phyloP scores from a whole-genome alignment of 2,888 invertebrate species.

The Scaptomyza cyrtandrae region DNA sequence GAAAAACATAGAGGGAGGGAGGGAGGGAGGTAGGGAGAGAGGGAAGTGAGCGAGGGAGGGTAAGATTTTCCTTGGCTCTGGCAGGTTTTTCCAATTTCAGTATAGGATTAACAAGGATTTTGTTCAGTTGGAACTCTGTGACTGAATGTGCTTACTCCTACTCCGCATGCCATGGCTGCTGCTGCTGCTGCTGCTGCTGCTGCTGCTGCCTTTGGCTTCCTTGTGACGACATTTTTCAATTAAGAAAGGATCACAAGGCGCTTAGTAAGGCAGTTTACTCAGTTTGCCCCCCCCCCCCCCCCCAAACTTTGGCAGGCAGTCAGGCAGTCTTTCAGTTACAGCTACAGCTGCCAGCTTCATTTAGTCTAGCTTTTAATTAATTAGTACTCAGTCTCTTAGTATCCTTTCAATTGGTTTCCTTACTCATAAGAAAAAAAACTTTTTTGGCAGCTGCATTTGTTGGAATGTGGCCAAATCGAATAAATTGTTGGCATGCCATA shows the following conservation, averaged over 20 bases:
- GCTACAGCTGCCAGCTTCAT: constrained; percentile 35
- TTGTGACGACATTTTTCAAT: constrained; percentile 82
- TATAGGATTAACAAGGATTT: constrained; percentile 81
- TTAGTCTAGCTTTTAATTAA: constrained; percentile 64
- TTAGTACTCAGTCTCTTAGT: constrained; percentile 42
- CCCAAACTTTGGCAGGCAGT: constrained; percentile 8
- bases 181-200: constrained; percentile 1
- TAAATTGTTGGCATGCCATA: constrained; percentile 31
- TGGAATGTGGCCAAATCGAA: constrained; percentile 46
- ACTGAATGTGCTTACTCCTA: constrained; percentile 14
- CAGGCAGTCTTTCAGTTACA: background rate
- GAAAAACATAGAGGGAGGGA: background rate
- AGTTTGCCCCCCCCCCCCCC: constrained; percentile 5
- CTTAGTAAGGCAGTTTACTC: constrained; percentile 77
- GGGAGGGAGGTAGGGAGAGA: background rate
- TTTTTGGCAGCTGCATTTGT: constrained; percentile 65
- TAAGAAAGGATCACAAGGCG: constrained; percentile 80
- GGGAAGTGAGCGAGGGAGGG: background rate
- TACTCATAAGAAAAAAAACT: constrained; percentile 20
- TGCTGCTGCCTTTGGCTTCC: constrained; percentile 14
- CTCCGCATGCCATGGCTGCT: constrained; percentile 12
- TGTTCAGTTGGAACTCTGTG: constrained; percentile 35
- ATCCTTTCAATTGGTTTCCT: constrained; percentile 17
- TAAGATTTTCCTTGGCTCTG: constrained; percentile 42
- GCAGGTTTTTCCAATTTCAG: constrained; percentile 81